Base-by-base conservation (phyloP, 1,140 invertebrate genomes). In the Periplaneta americana region DNA sequence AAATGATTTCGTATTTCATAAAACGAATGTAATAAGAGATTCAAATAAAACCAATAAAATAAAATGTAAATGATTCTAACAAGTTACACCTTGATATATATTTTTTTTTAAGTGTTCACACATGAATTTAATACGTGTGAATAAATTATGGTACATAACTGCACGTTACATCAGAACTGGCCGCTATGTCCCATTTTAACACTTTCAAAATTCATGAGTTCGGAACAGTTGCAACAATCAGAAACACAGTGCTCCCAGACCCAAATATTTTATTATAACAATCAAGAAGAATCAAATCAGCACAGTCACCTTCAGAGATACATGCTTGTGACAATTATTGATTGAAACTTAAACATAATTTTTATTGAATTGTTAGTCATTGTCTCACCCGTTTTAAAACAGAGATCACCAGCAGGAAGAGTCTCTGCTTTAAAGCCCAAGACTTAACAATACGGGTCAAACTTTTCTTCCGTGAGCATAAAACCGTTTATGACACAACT, bases 191-290 rank as follows among this genome's bases (percentile, higher is more conserved):
- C n/a, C n/a, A n/a, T n/a, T n/a, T n/a, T n/a, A n/a, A n/a, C n/a
- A n/a, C n/a, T n/a, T n/a, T n/a, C 28, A 28, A 66, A 66, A 66
- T 22, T 48, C 8, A 4, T 15, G 4, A 66, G 22, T 13, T 66
- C 22, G 22, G 48, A 66, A 28, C 1, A n/a, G n/a, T 66, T 13
- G 48, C n/a, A n/a, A n/a, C n/a, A n/a, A 66, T n/a, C 22, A 66
- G 22, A 66, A 28, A 66, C 0, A 37, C 34, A 80, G 35, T 31
- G 31, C 34, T 80, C 79, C 79, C 79, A 80, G 79, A 74, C 79
- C 79, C 79, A 80, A 78, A 80, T 74, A 74, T 80, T 80, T 80
- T 80, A 80, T 80, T 80, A 78, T 78, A 78, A 74, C 79, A 80
- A 80, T 80, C 79, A 80, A 80, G 48, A 79, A 79, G 34, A 80